Evolutionary conservation across 1,140 invertebrate genomes (phyloP).

Genomic region (Diorhabda carinulata): DNA sequence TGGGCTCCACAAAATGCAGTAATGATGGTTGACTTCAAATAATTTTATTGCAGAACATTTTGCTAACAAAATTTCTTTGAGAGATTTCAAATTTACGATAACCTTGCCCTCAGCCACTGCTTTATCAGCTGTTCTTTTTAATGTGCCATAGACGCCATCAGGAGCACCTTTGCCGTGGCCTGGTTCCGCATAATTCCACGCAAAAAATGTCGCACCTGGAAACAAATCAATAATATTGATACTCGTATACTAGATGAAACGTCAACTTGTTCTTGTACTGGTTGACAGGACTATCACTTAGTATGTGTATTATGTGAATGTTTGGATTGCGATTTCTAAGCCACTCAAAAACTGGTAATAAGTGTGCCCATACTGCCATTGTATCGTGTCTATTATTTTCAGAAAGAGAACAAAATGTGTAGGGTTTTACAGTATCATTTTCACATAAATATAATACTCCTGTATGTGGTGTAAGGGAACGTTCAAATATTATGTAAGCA

Average conservation of each 20-base stretch:
- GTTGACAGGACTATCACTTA: conserved; percentile 7
- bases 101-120: too few species aligned
- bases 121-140: too few species aligned
- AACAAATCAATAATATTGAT: not conserved
- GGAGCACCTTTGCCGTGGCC: conserved; percentile 29
- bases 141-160: conserved; percentile 56
- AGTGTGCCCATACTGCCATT: not conserved
- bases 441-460: conserved; percentile 27
- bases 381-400: conserved; percentile 1
- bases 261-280: conserved; percentile 14
- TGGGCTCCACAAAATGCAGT: too few species aligned
- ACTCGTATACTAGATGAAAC: not conserved
- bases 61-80: too few species aligned
- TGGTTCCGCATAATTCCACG: conserved; percentile 27
- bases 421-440: not conserved
- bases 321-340: conserved; percentile 3
- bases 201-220: not conserved
- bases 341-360: not conserved
- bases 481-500: too few species aligned
- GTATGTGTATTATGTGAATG: conserved; percentile 5
- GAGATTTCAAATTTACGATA: too few species aligned
- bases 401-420: not conserved
- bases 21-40: too few species aligned
- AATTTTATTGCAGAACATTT: too few species aligned
- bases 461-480: conserved; percentile 29